Evolutionary conservation across 2,113 vertebrate species (phyloP).

Genomic region (Clupea harengus): DNA sequence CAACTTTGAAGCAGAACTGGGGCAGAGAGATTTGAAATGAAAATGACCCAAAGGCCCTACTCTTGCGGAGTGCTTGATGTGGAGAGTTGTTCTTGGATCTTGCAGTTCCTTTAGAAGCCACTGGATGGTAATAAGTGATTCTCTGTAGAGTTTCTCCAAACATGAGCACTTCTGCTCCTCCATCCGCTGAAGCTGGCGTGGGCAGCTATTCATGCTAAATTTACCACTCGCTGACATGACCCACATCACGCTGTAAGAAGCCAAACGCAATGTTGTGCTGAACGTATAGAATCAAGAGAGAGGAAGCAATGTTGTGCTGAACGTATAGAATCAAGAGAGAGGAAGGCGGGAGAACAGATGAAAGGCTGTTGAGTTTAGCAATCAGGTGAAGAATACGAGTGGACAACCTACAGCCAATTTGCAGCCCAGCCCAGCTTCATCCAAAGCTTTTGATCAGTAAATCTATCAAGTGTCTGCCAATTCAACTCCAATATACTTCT

Average conservation of each 20-base stretch:
- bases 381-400: not conserved
- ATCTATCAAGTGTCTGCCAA: not conserved
- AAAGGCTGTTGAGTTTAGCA: not conserved
- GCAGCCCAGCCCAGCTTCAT: not conserved
- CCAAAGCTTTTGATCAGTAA: not conserved
- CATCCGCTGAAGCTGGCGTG: not conserved
- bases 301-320: no score
- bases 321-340: no score
- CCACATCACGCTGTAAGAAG: not conserved
- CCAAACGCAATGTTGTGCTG: not conserved
- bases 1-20: not conserved
- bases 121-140: constrained; percentile 58
- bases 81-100: not conserved
- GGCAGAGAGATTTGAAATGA: not conserved
- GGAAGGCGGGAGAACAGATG: not conserved
- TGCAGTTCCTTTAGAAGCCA: constrained; percentile 49
- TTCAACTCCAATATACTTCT: not conserved
- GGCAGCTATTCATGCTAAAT: not conserved
- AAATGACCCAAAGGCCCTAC: not conserved
- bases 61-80: constrained; percentile 34
- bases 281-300: not conserved
- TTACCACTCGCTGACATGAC: not conserved
- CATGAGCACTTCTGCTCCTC: not conserved
- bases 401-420: not conserved
- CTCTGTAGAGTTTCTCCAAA: constrained; percentile 29